Conservation (phyloP, 2,888 invertebrate species). For the Coecobrya sp. region DNA sequence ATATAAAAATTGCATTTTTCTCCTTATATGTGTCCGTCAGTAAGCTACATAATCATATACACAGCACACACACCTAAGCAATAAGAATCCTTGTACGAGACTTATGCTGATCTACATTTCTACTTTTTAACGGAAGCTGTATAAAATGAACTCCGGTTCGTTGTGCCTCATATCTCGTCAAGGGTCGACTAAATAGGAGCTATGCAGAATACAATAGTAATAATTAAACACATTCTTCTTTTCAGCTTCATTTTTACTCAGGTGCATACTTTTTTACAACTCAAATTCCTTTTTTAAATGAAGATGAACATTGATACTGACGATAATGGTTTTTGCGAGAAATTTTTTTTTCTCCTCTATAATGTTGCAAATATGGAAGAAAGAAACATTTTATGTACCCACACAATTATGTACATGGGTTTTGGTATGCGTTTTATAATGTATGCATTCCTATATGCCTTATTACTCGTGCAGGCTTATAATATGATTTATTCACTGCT, state of each 20-base stretch:
- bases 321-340: not conserved
- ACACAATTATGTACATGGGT: not conserved
- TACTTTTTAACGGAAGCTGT: slow-evolving; percentile 87
- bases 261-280: slow-evolving; percentile 42
- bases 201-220: slow-evolving; percentile 15
- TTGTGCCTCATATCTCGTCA: slow-evolving; percentile 84
- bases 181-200: slow-evolving; percentile 77
- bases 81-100: slow-evolving; percentile 57
- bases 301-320: slow-evolving; percentile 21
- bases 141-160: slow-evolving; percentile 86
- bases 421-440: not conserved
- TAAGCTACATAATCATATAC: not conserved
- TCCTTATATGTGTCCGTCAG: not conserved
- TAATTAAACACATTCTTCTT: slow-evolving; percentile 56
- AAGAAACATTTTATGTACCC: not conserved
- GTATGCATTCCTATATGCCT: not conserved
- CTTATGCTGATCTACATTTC: slow-evolving; percentile 86
- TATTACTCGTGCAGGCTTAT: not conserved
- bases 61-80: slow-evolving; percentile 48
- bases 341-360: not conserved
- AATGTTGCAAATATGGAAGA: slow-evolving; percentile 13
- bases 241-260: not conserved
- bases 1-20: slow-evolving; percentile 24
- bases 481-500: not conserved
- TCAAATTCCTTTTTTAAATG: slow-evolving; percentile 40